A percentile compares a stretch with the other conserved stretches of the same genome.
phyloP scores from a whole-genome alignment of 2,888 invertebrate species.

The Lasioglossum vierecki region DNA sequence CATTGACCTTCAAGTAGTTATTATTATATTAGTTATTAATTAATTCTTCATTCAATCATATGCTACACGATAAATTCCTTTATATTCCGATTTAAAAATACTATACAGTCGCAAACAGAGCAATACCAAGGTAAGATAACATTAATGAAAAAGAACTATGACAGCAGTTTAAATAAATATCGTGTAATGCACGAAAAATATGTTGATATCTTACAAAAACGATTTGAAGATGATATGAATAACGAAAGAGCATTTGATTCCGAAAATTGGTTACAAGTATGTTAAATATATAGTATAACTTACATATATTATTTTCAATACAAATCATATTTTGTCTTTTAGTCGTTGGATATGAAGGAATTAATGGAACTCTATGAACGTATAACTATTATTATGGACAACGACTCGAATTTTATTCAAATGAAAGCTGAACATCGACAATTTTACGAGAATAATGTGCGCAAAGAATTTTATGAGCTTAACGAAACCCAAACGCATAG shows the following conservation, averaged over 20 bases:
- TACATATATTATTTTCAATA: not conserved
- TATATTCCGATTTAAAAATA: constrained; percentile 18
- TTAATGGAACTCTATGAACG: constrained; percentile 67
- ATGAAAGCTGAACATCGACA: constrained; percentile 25
- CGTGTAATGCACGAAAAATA: constrained; percentile 72
- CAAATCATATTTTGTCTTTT: constrained; percentile 21
- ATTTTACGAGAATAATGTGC: constrained; percentile 17
- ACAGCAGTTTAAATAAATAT: constrained; percentile 63
- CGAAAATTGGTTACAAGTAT: constrained; percentile 70
- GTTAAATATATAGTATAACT: not conserved
- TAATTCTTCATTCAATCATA: not conserved
- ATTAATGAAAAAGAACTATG: constrained; percentile 72
- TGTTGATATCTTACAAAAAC: constrained; percentile 69
- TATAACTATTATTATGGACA: constrained; percentile 57
- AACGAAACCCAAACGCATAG: constrained; percentile 13
- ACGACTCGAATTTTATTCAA: constrained; percentile 20
- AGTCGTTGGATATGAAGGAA: constrained; percentile 71
- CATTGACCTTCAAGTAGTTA: constrained; percentile 54
- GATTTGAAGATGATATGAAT: constrained; percentile 69
- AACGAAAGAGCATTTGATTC: constrained; percentile 66
- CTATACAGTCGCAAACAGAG: constrained; percentile 43
- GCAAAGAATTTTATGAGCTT: constrained; percentile 25
- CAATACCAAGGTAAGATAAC: constrained; percentile 60
- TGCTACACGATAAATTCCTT: not conserved
- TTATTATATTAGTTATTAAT: constrained; percentile 15